Percentiles rank a stretch among this genome's conserved stretches.
phyloP scores from a whole-genome alignment of 2,888 invertebrate species.

The Schizaphis graminum region DNA sequence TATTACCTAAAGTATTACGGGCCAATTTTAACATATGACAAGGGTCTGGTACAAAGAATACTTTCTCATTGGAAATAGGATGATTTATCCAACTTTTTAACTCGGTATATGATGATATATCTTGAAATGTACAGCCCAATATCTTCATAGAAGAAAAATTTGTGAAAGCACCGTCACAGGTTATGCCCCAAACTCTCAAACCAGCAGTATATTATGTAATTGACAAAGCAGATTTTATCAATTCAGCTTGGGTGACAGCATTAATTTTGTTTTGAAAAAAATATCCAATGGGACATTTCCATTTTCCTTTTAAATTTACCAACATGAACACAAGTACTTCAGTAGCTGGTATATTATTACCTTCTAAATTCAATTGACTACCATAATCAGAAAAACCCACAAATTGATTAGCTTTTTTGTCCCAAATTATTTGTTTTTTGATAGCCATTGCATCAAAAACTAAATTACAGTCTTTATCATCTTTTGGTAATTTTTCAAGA shows the following conservation, averaged over 20 bases:
- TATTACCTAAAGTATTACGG: slow-evolving; percentile 12
- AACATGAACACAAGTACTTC: slow-evolving; percentile 2
- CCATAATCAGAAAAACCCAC: slow-evolving; percentile 24
- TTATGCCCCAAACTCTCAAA: neutral
- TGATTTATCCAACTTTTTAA: neutral
- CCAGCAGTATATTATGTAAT: neutral
- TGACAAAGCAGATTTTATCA: neutral
- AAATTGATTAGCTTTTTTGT: neutral
- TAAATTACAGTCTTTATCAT: no score
- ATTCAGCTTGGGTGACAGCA: neutral
- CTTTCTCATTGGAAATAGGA: neutral
- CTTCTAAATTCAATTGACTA: neutral
- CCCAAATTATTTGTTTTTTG: neutral
- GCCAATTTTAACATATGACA: neutral
- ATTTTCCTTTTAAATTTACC: neutral
- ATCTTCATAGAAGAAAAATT: neutral
- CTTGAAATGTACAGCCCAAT: neutral
- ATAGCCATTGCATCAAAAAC: no score
- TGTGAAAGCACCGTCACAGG: neutral
- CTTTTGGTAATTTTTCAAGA: no score
- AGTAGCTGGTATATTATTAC: neutral
- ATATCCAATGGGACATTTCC: neutral
- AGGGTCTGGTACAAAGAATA: neutral
- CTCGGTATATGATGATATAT: neutral
- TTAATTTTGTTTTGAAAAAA: slow-evolving; percentile 25